Conservation (phyloP, 1,140 invertebrate genomes). For the Drosophila athabasca region DNA sequence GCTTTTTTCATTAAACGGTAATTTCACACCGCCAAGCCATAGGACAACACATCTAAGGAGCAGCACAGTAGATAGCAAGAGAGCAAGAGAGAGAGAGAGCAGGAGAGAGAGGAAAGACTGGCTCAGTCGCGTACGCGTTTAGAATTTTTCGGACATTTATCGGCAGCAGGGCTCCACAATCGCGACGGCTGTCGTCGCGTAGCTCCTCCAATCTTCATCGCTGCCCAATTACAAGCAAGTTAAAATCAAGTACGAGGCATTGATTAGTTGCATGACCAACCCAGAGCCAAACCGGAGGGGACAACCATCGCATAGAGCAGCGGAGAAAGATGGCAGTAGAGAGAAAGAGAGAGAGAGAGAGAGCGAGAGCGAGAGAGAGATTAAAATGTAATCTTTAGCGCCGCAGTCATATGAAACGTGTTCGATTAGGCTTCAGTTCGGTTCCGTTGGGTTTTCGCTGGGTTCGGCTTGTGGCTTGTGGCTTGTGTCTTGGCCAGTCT, state of each 20-base stretch:
- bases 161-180: slow-evolving; percentile 39
- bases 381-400: slow-evolving; percentile 81
- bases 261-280: slow-evolving; percentile 64
- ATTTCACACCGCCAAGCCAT: slow-evolving; percentile 61
- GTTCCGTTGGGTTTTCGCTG: background rate
- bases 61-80: background rate
- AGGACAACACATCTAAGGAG: slow-evolving; percentile 19
- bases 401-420: slow-evolving; percentile 79
- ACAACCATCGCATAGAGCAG: background rate
- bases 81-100: background rate
- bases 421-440: slow-evolving; percentile 68
- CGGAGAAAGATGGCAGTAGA: background rate
- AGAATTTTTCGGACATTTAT: slow-evolving; percentile 78
- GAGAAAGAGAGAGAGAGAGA: background rate
- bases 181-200: slow-evolving; percentile 45
- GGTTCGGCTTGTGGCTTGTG: slow-evolving; percentile 7
- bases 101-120: background rate
- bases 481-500: background rate
- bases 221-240: slow-evolving; percentile 79
- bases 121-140: slow-evolving; percentile 55
- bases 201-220: slow-evolving; percentile 55
- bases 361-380: slow-evolving; percentile 40
- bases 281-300: background rate
- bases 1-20: slow-evolving; percentile 76
- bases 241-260: slow-evolving; percentile 79